phyloP scores from a whole-genome alignment of 2,113 vertebrate species.

The Callipepla californica region DNA sequence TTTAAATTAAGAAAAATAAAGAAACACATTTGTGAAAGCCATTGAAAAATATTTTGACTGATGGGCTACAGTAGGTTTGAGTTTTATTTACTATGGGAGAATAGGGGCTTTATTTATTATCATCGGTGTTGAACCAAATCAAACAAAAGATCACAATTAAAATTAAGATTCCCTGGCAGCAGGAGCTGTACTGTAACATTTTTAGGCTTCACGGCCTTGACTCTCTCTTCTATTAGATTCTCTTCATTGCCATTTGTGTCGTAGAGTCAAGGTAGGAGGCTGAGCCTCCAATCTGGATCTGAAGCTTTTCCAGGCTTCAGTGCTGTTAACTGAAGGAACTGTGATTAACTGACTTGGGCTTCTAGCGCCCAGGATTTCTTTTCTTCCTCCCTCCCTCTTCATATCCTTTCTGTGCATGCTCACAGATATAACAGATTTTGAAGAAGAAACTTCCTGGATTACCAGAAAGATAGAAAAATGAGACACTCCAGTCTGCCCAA shows the following conservation, averaged over 20 bases:
- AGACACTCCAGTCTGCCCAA: neutral
- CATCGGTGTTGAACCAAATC: neutral
- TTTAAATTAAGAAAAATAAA: neutral
- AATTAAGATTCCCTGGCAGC: neutral
- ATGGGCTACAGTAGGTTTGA: neutral
- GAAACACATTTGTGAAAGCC: neutral
- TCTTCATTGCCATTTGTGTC: neutral
- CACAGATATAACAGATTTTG: neutral
- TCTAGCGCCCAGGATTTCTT: neutral
- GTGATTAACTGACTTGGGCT: neutral
- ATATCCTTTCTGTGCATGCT: neutral
- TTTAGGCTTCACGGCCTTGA: neutral
- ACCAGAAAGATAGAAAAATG: neutral
- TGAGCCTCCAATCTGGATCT: neutral
- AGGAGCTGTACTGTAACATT: neutral
- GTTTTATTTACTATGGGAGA: neutral
- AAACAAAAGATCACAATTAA: neutral
- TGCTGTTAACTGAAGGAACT: neutral
- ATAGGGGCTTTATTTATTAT: neutral
- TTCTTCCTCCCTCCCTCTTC: neutral
- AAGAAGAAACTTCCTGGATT: neutral
- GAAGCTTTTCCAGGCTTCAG: neutral
- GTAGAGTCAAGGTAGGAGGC: neutral
- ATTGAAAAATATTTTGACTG: neutral
- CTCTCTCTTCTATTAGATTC: neutral